Evolutionary conservation across 2,113 vertebrate genomes (phyloP).

Genomic region (Heterotilapia buettikoferi): DNA sequence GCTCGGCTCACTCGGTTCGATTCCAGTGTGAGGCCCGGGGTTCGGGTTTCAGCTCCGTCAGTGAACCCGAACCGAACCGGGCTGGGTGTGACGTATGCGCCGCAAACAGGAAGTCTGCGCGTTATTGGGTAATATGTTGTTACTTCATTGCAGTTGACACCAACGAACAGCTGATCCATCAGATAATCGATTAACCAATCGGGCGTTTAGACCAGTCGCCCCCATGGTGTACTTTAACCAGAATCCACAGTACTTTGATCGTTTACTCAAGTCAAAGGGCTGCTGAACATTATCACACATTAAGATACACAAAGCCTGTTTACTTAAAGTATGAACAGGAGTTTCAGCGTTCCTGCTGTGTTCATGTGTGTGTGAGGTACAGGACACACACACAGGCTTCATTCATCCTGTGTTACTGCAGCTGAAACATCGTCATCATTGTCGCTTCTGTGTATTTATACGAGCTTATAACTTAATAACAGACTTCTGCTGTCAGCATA

Average conservation of each 20-base stretch:
- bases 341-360: background rate
- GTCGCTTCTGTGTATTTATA: background rate
- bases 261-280: background rate
- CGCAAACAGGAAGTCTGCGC: slow-evolving; percentile 20
- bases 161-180: background rate
- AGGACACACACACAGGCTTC: background rate
- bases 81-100: background rate
- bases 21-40: background rate
- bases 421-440: background rate
- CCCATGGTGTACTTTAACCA: background rate
- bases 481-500: background rate
- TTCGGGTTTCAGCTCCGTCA: background rate
- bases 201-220: fast-evolving
- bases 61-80: background rate
- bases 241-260: background rate
- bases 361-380: background rate
- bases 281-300: background rate
- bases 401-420: background rate
- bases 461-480: background rate
- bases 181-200: background rate
- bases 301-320: background rate
- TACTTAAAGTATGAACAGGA: background rate
- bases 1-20: background rate
- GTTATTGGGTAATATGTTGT: background rate
- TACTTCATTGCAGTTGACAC: background rate